Percentiles rank a stretch among this genome's conserved stretches.
These are phyloP conservation scores for Aurelia coerulea DNA, from an alignment of 30 jellyfish, hydroid and myxozoan genomes.

Conservation along the genomic window DNA sequence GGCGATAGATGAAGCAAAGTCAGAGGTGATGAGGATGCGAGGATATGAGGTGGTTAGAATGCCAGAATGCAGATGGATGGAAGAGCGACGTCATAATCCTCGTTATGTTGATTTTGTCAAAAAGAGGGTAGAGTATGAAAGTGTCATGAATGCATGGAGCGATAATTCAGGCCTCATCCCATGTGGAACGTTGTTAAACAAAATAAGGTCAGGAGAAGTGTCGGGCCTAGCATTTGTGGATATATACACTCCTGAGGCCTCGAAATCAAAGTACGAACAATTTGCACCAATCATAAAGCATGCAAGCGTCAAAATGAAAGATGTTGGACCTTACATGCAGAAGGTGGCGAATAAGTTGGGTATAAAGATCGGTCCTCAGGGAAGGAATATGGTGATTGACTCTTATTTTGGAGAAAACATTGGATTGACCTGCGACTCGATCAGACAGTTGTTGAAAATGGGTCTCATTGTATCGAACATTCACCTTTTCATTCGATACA, in stretches of 20 bases:
- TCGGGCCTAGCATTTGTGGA: not conserved
- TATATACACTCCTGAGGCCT: not conserved
- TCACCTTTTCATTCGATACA: not conserved
- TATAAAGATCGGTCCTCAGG: not conserved
- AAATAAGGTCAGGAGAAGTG: not conserved
- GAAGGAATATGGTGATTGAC: constrained; percentile 7
- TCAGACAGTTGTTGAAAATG: not conserved
- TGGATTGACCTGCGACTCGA: not conserved
- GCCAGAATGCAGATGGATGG: not conserved
- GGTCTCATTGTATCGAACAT: not conserved
- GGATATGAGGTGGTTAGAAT: not conserved
- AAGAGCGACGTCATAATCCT: too few species aligned
- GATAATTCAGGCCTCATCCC: not conserved
- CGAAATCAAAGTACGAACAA: not conserved
- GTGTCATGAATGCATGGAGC: not conserved
- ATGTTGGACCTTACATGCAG: constrained; percentile 15
- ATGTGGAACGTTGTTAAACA: not conserved
- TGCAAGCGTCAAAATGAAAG: constrained; percentile 8
- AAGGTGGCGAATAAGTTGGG: not conserved
- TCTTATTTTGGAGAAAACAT: constrained; percentile 3
- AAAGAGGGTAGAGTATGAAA: not conserved
- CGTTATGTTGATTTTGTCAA: too few species aligned
- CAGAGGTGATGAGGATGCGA: not conserved
- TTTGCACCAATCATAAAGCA: constrained; percentile 45
- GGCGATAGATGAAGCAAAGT: too few species aligned